A percentile compares a stretch with the other conserved stretches of the same genome.
phyloP scores from a whole-genome alignment of 2,797 vertebrate genomes.

The Rousettus madagascariensis region DNA sequence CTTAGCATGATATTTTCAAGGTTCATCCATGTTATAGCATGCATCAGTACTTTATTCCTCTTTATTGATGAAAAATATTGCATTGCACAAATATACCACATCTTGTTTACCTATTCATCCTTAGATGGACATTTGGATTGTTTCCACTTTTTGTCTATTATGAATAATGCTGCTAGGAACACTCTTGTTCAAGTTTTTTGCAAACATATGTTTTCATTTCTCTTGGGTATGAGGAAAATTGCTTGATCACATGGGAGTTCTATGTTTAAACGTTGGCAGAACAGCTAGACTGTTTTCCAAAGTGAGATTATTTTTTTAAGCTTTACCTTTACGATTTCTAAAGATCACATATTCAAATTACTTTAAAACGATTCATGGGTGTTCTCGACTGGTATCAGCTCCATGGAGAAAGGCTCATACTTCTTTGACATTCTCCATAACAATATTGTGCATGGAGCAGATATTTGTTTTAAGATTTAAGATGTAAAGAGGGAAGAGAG shows the following conservation, averaged over 20 bases:
- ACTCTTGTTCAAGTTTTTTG: not conserved
- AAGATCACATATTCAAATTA: constrained; percentile 44
- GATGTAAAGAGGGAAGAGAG: not conserved
- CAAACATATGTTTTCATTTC: constrained; percentile 40
- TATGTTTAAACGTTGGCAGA: not conserved
- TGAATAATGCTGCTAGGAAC: not conserved
- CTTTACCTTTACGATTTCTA: constrained; percentile 21
- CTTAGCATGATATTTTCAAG: not conserved
- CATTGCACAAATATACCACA: not conserved
- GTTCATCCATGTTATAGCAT: not conserved
- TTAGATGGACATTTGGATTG: not conserved
- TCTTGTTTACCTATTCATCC: not conserved
- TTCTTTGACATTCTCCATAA: constrained; percentile 4
- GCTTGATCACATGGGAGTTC: not conserved
- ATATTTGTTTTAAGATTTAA: constrained; percentile 43
- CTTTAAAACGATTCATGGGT: not conserved
- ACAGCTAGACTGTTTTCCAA: not conserved
- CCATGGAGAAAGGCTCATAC: not conserved
- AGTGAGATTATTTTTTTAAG: not conserved
- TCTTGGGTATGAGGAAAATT: not conserved
- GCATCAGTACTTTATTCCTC: not conserved
- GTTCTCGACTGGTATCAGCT: not conserved
- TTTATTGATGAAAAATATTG: not conserved
- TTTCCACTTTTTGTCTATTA: not conserved
- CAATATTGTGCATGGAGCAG: not conserved